Conservation (phyloP, 2,888 invertebrate species). For the Folsomia manolachei region DNA sequence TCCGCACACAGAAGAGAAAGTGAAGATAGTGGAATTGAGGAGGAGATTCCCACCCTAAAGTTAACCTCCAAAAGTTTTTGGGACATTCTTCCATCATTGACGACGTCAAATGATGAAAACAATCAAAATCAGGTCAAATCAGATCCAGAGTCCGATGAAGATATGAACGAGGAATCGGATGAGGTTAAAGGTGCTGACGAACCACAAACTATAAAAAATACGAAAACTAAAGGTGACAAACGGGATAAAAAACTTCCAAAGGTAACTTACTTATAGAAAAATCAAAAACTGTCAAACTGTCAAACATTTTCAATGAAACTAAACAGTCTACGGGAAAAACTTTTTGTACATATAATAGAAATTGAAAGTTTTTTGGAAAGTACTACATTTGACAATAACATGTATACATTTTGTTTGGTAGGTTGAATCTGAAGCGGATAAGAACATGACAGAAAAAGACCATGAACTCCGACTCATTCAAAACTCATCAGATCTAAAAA, state of each 20-base stretch:
- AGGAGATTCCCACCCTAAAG: neutral
- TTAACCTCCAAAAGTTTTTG: neutral
- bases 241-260: neutral
- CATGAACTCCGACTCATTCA: conserved; percentile 6
- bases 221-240: neutral
- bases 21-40: neutral
- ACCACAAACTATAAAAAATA: neutral
- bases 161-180: neutral
- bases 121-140: neutral
- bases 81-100: neutral
- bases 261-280: no score
- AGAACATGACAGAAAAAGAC: conserved; percentile 4
- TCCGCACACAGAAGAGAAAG: neutral
- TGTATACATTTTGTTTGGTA: neutral
- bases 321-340: neutral
- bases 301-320: neutral
- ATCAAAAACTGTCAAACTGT: neutral
- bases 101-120: neutral
- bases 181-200: neutral
- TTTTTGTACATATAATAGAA: no score
- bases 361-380: neutral
- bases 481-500: neutral
- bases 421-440: neutral
- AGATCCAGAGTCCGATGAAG: neutral
- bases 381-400: neutral